These are phyloP conservation scores for Apis dorsata DNA, from an alignment of 1,140 invertebrate species.

Conservation along the genomic window DNA sequence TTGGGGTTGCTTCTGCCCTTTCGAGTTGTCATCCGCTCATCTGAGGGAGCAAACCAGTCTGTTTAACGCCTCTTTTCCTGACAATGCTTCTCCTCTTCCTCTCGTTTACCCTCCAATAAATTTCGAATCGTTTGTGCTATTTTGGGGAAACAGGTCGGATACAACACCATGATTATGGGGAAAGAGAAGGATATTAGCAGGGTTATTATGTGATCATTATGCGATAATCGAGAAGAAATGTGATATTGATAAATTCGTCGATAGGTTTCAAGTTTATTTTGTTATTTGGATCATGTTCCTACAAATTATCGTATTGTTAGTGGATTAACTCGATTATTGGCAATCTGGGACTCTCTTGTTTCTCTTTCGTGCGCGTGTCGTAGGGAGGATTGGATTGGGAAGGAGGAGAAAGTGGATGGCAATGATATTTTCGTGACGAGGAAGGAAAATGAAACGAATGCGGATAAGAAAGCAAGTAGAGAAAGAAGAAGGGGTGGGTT, in stretches of 20 bases:
- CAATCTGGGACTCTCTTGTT: slow-evolving; percentile 20
- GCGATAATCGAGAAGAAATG: slow-evolving; percentile 33
- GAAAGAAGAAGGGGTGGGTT: background rate
- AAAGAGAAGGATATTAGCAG: slow-evolving; percentile 10
- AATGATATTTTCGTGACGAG: slow-evolving; percentile 47
- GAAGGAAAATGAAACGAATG: slow-evolving; percentile 59
- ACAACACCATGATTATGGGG: too few relatives aligned
- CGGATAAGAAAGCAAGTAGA: background rate
- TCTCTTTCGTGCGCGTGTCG: background rate
- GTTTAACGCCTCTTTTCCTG: background rate
- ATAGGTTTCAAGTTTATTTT: slow-evolving; percentile 31
- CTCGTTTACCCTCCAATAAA: background rate
- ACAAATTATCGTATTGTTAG: slow-evolving; percentile 53
- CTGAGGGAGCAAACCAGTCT: background rate
- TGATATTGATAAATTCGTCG: slow-evolving; percentile 44
- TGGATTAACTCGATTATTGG: slow-evolving; percentile 39
- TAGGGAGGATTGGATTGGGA: background rate
- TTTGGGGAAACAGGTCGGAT: background rate
- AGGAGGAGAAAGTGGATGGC: background rate
- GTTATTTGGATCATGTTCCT: slow-evolving; percentile 27
- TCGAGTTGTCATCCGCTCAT: slow-evolving; percentile 35
- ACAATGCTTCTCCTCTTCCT: background rate
- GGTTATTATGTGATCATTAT: slow-evolving; percentile 10
- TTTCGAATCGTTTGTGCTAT: slow-evolving; percentile 2
- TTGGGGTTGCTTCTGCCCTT: slow-evolving; percentile 30